Evolutionary conservation across 2,797 vertebrate genomes (phyloP).

Genomic region (Enteromius fasciolatus): DNA sequence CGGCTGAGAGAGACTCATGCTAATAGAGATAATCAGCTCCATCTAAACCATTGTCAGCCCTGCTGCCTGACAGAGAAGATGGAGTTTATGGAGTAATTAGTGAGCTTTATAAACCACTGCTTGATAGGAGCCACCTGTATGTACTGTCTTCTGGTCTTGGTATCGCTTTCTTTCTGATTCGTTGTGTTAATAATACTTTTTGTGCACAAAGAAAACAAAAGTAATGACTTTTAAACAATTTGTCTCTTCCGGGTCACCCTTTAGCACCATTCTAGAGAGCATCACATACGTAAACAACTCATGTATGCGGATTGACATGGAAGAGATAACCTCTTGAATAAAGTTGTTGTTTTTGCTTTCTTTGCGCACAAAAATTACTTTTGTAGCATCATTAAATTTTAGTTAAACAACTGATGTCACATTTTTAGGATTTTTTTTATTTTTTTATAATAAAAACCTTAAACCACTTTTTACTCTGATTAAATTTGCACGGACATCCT

Average conservation of each 20-base stretch:
- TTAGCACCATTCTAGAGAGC: too few species aligned
- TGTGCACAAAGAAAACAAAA: too few species aligned
- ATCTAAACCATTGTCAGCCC: not conserved
- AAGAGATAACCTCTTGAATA: not conserved
- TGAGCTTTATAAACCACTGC: conserved; percentile 44
- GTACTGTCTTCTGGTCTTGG: not conserved
- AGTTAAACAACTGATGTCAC: too few species aligned
- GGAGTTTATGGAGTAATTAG: conserved; percentile 50
- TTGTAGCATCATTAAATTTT: too few species aligned
- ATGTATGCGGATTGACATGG: too few species aligned
- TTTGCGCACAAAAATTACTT: too few species aligned
- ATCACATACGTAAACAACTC: too few species aligned
- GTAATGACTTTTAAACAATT: too few species aligned
- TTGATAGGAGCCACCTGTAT: conserved; percentile 47
- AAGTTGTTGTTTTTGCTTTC: too few species aligned
- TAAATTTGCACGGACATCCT: not conserved
- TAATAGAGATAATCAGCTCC: conserved; percentile 39
- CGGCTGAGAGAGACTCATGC: conserved; percentile 10
- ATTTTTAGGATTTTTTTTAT: not conserved
- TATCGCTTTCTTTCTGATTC: not conserved
- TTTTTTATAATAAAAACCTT: too few species aligned
- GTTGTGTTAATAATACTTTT: too few species aligned
- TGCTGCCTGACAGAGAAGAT: conserved; percentile 16
- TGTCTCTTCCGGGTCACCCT: too few species aligned
- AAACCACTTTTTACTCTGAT: not conserved